These are phyloP conservation scores for Cichladusa arquata DNA, from an alignment of 2,113 vertebrate species.

Conservation along the genomic window DNA sequence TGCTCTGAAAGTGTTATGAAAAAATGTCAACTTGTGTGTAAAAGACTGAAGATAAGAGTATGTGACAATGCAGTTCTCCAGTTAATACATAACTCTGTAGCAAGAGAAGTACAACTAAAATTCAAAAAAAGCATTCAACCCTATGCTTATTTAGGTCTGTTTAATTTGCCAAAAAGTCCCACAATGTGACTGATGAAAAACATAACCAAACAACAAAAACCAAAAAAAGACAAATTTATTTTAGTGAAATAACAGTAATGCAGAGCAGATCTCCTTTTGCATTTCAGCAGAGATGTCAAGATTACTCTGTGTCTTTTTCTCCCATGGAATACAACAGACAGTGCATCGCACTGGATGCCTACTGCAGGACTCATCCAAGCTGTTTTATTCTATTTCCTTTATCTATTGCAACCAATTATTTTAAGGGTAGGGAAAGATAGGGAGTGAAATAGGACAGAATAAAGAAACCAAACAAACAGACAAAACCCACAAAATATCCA, in stretches of 20 bases:
- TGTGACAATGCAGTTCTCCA: neutral
- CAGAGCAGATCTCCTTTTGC: neutral
- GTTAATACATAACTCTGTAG: neutral
- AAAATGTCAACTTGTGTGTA: neutral
- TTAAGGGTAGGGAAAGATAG: neutral
- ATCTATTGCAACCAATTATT: neutral
- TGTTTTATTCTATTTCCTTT: neutral
- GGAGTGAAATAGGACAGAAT: neutral
- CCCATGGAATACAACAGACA: neutral
- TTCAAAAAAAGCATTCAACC: rapidly evolving
- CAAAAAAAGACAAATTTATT: neutral
- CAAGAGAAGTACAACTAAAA: neutral
- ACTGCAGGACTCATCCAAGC: neutral
- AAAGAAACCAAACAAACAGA: neutral
- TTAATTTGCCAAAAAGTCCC: neutral
- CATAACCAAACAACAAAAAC: neutral
- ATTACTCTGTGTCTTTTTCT: neutral
- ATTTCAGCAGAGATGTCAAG: neutral
- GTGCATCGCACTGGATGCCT: neutral
- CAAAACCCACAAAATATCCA: neutral
- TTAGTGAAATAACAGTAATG: neutral
- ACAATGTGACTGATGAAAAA: neutral
- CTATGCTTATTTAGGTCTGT: neutral
- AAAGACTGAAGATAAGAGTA: neutral
- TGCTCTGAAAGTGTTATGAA: neutral